These are phyloP conservation scores for Lagodon rhomboides DNA, from an alignment of 2,797 vertebrate genomes.

Conservation along the genomic window DNA sequence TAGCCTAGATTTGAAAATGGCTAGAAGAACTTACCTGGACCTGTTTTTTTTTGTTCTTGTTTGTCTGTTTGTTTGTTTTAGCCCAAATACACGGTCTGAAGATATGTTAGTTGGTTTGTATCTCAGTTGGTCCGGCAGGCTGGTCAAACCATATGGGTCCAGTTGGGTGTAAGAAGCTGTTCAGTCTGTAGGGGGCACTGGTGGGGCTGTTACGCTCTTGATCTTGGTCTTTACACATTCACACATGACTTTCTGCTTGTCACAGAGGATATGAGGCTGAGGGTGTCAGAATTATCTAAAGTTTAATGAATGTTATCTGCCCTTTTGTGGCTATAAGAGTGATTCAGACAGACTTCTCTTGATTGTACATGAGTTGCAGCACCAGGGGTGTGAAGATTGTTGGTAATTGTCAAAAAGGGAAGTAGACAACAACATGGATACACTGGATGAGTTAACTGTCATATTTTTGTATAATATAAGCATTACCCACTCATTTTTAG, in stretches of 20 bases:
- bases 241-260: neutral
- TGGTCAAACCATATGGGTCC: neutral
- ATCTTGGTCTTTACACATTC: neutral
- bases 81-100: neutral
- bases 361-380: neutral
- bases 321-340: neutral
- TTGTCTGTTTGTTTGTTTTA: conserved; percentile 2
- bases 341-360: neutral
- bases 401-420: neutral
- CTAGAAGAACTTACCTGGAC: conserved; percentile 8
- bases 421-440: neutral
- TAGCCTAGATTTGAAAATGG: conserved; percentile 38
- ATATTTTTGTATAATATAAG: neutral
- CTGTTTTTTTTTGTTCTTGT: neutral
- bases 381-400: neutral
- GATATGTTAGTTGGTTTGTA: neutral
- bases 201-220: neutral
- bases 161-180: neutral
- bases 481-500: neutral
- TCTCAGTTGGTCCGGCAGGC: neutral
- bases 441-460: neutral
- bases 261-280: too few relatives aligned
- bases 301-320: neutral
- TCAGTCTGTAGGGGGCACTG: conserved; percentile 21
- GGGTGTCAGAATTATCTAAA: neutral